Evolutionary conservation across 2,888 invertebrate species (phyloP), one percentile per base, ranked within the genome.

Genomic region (Thereva unica): DNA sequence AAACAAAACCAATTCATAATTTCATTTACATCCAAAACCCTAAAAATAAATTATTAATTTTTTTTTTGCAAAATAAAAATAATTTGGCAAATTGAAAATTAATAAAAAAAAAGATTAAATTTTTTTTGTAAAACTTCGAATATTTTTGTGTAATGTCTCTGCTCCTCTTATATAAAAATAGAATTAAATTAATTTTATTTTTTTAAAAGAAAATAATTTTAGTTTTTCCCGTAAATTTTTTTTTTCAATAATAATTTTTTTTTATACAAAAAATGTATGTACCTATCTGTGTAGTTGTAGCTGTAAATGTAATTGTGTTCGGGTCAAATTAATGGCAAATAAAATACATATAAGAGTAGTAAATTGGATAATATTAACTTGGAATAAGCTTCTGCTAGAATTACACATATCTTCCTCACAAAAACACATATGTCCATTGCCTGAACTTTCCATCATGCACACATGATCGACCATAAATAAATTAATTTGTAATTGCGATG

Each of bases 381-480:
- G 49, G 56, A 75, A 75, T 78, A 80, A 76, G 78, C 78, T 77
- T 78, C 80, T 75, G 78, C 81, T 80, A 77, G 79, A 78, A 79
- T 95, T 95, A 86, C 95, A 95, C 90, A 92, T 92, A 85, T 95
- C 94, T 86, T 94, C 94, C 86, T 95, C 95, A 86, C 95, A 95
- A 88, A 95, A 95, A 86, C 95, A 95, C 95, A 95, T 95, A 88
- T 94, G 94, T 84, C 95, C 95, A 81, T 90, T 93, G 85, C 95
- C 94, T 86, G 93, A 93, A 89, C 95, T 93, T 90, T 95, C 95
- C 90, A 93, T 92, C 95, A 95, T 95, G 89, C 95, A 95, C 85
- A 95, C 95, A 86, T 95, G 95, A 80, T 95, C 95, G 82, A 95
- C 95, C 94, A 95, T 95, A 86, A 95, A 95, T 78, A 95, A 86